Base-by-base conservation (phyloP, 2,113 vertebrate species). In the Campylomormyrus numenius region DNA sequence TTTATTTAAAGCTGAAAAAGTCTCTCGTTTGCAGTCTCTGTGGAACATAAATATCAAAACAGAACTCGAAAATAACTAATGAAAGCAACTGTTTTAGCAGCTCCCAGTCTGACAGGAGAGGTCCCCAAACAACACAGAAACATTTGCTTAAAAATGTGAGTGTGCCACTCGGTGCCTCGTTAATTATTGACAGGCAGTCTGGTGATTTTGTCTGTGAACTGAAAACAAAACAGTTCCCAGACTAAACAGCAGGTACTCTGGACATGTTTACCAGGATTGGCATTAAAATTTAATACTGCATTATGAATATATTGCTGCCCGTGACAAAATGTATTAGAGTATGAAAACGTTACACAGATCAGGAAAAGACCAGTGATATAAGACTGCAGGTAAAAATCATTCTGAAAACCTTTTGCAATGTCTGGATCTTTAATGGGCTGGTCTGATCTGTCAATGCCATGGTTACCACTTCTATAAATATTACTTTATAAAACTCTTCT, bases 111-210 rank as follows among this genome's bases (percentile, higher is more conserved):
- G 50, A 45, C 21, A 24, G 50, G 15, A 35, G 70, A 84, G 45
- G 77, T 46, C 77, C 74, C 89, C 31, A 24, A 83, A 74, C 89
- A 83, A n/a, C 46, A 53, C 70, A 52, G 49, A 66, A 66, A 56
- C 53, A 19, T 85, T 85, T 85, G 50, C 87, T 45, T 21, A 45
- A 87, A 90, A 90, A 50, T 42, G n/a, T 74, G 89, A 15, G 11
- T 5, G 11, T 11, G 27, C 10, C 45, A 52, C 62, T 52, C 7
- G 21, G 83, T 17, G 21, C 21, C 46, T 52, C 46, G 74, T 90
- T 74, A 87, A 90, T 90, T 86, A 87, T 90, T 87, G 84, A 90
- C 27, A 49, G 5, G 19, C 89, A 66, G n/a, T 77, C 85, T 90
- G 85, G 58, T 5, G 27, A 70, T 52, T 52, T 89, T 89, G 49